phyloP scores from a whole-genome alignment of 2,113 vertebrate species.

The Tetrao urogallus region DNA sequence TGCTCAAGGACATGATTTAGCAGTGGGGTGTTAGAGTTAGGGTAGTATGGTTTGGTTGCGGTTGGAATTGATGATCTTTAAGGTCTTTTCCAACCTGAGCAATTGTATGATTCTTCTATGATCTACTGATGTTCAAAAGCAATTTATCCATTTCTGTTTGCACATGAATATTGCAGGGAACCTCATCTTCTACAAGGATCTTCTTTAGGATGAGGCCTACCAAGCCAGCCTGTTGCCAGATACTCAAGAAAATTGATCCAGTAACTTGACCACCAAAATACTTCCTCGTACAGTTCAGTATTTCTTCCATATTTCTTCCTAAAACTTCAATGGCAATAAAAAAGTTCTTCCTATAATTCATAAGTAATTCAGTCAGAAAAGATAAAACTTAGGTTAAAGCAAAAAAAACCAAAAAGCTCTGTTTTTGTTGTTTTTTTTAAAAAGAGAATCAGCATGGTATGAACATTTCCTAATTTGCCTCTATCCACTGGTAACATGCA shows the following conservation, averaged over 20 bases:
- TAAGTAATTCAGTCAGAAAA: neutral
- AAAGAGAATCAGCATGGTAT: neutral
- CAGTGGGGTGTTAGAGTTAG: too few species aligned
- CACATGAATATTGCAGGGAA: neutral
- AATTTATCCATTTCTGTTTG: neutral
- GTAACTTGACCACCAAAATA: neutral
- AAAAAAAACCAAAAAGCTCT: neutral
- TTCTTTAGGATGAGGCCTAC: neutral
- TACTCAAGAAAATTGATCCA: neutral
- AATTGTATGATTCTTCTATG: too few species aligned
- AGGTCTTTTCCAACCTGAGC: too few species aligned
- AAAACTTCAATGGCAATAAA: neutral
- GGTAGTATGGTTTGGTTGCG: too few species aligned
- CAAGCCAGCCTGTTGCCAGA: neutral
- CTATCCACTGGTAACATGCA: neutral
- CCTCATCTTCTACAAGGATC: neutral
- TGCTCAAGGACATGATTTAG: too few species aligned
- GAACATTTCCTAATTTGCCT: neutral
- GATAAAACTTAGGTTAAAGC: neutral
- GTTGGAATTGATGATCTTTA: too few species aligned
- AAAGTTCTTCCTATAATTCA: neutral
- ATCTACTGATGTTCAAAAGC: neutral
- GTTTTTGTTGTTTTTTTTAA: neutral
- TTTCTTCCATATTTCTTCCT: neutral
- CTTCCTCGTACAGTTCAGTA: neutral